Evolutionary conservation across 2,113 vertebrate species (phyloP), one percentile per base, ranked within the genome.

Genomic region (Erpornis zantholeuca): DNA sequence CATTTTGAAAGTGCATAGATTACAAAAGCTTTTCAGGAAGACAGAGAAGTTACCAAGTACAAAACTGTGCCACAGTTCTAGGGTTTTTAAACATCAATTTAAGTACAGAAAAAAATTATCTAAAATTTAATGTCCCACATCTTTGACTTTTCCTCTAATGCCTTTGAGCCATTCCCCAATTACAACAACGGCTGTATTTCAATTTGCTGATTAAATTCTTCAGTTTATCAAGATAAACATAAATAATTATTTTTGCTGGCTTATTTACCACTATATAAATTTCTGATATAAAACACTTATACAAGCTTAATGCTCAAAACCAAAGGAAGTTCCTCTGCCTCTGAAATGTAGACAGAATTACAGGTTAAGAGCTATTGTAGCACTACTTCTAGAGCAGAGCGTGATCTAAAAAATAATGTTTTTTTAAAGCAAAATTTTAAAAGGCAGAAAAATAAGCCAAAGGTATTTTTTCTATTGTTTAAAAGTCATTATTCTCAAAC

Each of bases 21-120:
- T 77, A 93, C 61, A 96, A 93, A 93, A 92, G 65, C 8, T 69
- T 61, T 95, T 84, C 65, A 86, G 53, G 59, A 92, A 96, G 88
- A 70, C 72, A 86, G 52, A 27, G 57, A 56, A 95, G 93, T 92
- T 69, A 73, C 21, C 31, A 91, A 36, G n/a, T 36, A 73, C 33
- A 68, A 92, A 85, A 54, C 52, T 7, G 23, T 23, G n/a, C 35
- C 75, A 91, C 15, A 4, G 16, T 85, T 47, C 89, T 36, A 72
- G 31, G 52, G 79, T 68, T 87, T 50, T 24, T 7, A 81, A 97
- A 90, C 61, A 69, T 61, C 80, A 86, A 54, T 80, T 88, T 76
- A 95, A 94, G 65, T 83, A 69, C 81, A 66, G 44, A 50, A 82
- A 94, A 89, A 91, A 88, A 65, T 40, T 65, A 84, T 57, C 91